Evolutionary conservation across 2,797 vertebrate species (phyloP).

Genomic region (Heteromormyrus szaboi): DNA sequence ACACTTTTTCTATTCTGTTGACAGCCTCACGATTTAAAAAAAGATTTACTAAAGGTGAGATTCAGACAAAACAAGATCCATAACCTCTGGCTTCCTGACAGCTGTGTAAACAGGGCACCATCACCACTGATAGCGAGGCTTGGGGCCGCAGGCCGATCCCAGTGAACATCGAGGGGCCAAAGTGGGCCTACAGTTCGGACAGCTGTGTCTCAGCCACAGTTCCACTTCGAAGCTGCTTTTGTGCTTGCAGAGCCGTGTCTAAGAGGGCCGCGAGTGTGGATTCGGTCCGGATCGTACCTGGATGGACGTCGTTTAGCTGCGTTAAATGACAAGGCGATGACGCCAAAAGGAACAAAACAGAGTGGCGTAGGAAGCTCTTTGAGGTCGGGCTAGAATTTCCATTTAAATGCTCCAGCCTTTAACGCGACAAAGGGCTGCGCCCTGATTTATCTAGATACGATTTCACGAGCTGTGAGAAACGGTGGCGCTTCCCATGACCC

Average conservation of each 20-base stretch:
- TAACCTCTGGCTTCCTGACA: not conserved
- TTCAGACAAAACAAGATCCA: not conserved
- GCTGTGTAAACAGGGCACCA: not conserved
- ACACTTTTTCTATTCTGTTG: not conserved
- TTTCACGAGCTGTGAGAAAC: slow-evolving; percentile 34
- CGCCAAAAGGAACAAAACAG: slow-evolving; percentile 18
- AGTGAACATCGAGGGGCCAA: not conserved
- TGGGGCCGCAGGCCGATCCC: not conserved
- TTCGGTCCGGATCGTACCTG: slow-evolving; percentile 16
- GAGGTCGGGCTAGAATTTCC: slow-evolving; percentile 34
- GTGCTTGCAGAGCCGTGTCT: not conserved
- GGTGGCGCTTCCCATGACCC: slow-evolving; percentile 58
- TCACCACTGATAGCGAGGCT: not conserved
- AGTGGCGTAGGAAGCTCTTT: slow-evolving; percentile 26
- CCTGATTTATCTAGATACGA: slow-evolving; percentile 44
- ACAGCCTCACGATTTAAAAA: not conserved
- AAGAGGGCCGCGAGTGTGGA: slow-evolving; percentile 6
- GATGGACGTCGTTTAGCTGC: slow-evolving; percentile 18
- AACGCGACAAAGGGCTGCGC: slow-evolving; percentile 34
- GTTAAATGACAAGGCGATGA: slow-evolving; percentile 13
- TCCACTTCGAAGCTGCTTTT: slow-evolving; percentile 4
- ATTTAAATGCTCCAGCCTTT: slow-evolving; percentile 34
- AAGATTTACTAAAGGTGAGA: not conserved
- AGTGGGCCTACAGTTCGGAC: not conserved
- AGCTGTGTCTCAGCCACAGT: not conserved